Percentiles rank a stretch among this genome's conserved stretches.
These are phyloP conservation scores for Eumaeus atala DNA, from an alignment of 1,140 invertebrate genomes.

Conservation along the genomic window DNA sequence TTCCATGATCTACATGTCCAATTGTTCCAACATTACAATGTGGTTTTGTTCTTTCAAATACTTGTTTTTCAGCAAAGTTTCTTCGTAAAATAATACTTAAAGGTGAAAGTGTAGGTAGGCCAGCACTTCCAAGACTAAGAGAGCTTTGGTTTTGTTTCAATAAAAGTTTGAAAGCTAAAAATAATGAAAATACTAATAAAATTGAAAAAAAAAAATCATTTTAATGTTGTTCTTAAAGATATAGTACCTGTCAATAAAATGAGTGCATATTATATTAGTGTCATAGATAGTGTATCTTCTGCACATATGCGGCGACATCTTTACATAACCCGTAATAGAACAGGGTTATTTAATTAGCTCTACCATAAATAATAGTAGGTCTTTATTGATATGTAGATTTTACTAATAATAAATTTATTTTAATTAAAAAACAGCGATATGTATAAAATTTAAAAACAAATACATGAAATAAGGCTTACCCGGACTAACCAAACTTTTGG, in stretches of 20 bases:
- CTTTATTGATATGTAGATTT: no score
- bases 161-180: conserved; percentile 55
- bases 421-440: no score
- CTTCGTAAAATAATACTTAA: conserved; percentile 55
- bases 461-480: conserved; percentile 35
- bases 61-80: conserved; percentile 83
- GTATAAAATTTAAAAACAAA: neutral
- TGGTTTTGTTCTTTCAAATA: conserved; percentile 89
- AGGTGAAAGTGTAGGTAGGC: conserved; percentile 42
- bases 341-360: conserved; percentile 12
- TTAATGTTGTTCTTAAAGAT: neutral
- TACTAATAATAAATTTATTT: no score
- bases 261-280: conserved; percentile 3
- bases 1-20: conserved; percentile 99
- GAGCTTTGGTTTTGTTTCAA: conserved; percentile 51
- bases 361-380: no score
- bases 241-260: conserved; percentile 11
- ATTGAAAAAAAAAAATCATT: neutral
- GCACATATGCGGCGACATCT: conserved; percentile 15
- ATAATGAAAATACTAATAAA: conserved; percentile 13
- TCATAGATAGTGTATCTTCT: neutral
- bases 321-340: conserved; percentile 37
- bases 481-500: conserved; percentile 69
- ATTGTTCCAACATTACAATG: conserved; percentile 99
- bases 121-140: conserved; percentile 34